phyloP scores from a whole-genome alignment of 1,140 invertebrate genomes.

The Listronotus oregonensis region DNA sequence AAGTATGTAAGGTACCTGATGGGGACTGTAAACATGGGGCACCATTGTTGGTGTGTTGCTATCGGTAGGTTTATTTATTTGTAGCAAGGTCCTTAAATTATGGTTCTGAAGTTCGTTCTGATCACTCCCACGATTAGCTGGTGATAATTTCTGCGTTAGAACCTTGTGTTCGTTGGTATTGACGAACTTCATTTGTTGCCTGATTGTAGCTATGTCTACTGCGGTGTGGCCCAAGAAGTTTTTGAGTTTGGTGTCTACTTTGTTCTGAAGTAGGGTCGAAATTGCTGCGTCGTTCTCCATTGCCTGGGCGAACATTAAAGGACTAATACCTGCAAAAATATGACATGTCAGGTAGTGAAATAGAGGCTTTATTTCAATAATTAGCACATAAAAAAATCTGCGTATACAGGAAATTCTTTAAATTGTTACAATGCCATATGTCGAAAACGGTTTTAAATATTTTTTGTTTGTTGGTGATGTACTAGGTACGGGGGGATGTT shows the following conservation, averaged over 20 bases:
- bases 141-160: not conserved
- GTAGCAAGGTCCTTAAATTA: constrained; percentile 17
- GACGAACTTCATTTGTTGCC: constrained; percentile 25
- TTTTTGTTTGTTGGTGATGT: no score
- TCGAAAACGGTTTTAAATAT: no score
- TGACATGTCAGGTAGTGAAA: no score
- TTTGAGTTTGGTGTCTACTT: constrained; percentile 38
- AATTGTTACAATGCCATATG: no score
- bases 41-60: constrained; percentile 8
- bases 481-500: no score
- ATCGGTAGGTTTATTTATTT: constrained; percentile 22
- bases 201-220: constrained; percentile 31
- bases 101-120: constrained; percentile 22
- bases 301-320: constrained; percentile 51
- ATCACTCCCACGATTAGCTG: not conserved
- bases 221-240: constrained; percentile 43
- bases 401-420: no score
- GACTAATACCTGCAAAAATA: constrained; percentile 46
- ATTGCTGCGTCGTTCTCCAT: constrained; percentile 38
- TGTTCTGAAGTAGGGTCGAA: constrained; percentile 36
- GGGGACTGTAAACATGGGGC: not conserved
- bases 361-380: no score
- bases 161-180: constrained; percentile 3
- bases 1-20: not conserved
- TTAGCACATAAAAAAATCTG: no score